Conservation (phyloP, 92 coral and sea anemone genomes). For the Epizoanthus ramosus region DNA sequence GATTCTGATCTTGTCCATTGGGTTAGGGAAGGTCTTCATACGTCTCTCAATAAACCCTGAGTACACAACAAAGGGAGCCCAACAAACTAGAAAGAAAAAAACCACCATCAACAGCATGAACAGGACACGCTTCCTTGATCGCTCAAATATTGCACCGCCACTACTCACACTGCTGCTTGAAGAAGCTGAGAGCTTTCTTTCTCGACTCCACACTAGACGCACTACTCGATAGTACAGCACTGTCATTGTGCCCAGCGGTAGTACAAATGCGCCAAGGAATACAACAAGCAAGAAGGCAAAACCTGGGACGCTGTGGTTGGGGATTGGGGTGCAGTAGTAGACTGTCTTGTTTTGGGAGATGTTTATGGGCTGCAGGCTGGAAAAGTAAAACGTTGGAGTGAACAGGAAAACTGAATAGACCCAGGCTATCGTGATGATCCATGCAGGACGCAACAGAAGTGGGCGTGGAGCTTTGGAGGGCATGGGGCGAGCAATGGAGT, state of each 20-base stretch:
- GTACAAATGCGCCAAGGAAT: conserved; percentile 56
- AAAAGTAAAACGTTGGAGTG: conserved; percentile 64
- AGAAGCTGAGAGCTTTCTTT: conserved; percentile 32
- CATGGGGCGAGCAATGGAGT: conserved; percentile 41
- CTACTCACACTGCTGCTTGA: conserved; percentile 22
- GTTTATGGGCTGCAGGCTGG: conserved; percentile 54
- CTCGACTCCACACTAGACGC: conserved; percentile 63
- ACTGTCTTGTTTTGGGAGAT: conserved; percentile 31
- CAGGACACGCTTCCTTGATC: conserved; percentile 56
- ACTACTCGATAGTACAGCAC: conserved; percentile 55
- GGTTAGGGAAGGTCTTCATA: conserved; percentile 62
- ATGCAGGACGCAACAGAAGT: conserved; percentile 38
- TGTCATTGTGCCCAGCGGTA: conserved; percentile 60
- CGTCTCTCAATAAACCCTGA: conserved; percentile 59
- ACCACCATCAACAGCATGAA: conserved; percentile 60
- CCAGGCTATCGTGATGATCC: conserved; percentile 66
- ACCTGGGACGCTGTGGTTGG: conserved; percentile 40
- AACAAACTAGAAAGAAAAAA: conserved; percentile 56
- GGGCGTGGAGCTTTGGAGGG: conserved; percentile 29
- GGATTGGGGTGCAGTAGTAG: conserved; percentile 32
- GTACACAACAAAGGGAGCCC: conserved; percentile 74
- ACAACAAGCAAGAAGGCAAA: conserved; percentile 31
- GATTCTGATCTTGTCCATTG: conserved; percentile 57
- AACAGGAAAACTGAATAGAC: conserved; percentile 48
- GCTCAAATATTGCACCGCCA: conserved; percentile 23